These are phyloP conservation scores for Diachrysia chrysitis DNA, from an alignment of 2,888 invertebrate genomes.

Conservation along the genomic window DNA sequence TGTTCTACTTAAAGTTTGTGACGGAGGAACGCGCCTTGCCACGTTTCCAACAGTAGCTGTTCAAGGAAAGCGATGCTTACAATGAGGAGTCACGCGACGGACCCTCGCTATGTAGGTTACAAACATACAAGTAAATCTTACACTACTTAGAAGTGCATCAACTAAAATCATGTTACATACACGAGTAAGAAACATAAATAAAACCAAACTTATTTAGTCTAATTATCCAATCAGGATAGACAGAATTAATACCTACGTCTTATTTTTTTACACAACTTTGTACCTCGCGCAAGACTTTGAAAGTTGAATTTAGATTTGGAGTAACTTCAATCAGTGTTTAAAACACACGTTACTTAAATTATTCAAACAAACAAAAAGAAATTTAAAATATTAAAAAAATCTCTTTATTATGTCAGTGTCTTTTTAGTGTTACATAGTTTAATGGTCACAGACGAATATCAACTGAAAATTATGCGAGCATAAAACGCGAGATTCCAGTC, in stretches of 20 bases:
- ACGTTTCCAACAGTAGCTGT: constrained; percentile 19
- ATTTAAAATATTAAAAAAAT: no score
- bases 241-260: no score
- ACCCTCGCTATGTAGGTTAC: constrained; percentile 12
- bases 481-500: constrained; percentile 23
- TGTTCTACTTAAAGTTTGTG: constrained; percentile 28
- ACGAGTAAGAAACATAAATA: no score
- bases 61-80: constrained; percentile 22
- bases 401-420: no score
- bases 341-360: no score
- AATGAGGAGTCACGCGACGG: constrained; percentile 43
- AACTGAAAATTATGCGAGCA: constrained; percentile 19
- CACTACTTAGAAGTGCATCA: not conserved
- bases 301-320: no score
- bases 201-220: no score
- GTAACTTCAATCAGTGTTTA: no score
- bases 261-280: no score
- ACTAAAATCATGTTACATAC: not conserved
- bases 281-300: no score
- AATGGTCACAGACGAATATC: not conserved
- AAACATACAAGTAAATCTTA: not conserved
- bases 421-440: not conserved
- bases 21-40: constrained; percentile 4
- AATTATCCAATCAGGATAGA: no score
- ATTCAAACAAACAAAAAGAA: no score